Base-by-base conservation (phyloP, 2,113 vertebrate genomes). In the Rana temporaria region DNA sequence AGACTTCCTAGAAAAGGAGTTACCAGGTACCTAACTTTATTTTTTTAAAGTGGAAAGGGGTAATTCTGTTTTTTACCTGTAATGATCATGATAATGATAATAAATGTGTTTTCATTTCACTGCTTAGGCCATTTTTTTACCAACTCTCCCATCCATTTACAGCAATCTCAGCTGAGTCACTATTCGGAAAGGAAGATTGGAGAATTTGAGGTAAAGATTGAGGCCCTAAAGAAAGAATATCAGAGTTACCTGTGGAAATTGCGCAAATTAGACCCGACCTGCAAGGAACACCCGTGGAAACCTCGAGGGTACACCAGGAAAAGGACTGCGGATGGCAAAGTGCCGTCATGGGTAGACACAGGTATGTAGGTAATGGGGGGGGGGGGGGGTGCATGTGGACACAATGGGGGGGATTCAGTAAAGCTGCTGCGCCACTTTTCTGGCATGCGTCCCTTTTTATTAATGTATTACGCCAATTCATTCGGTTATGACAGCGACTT, bases 121-220 rank as follows among this genome's bases (percentile, higher is more conserved):
- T 12, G 11, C 12, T 48, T 62, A 62, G 9, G 20, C 7, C 59
- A n/a, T n/a, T n/a, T n/a, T 8, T 12, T n/a, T 1, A n/a, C 59
- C 11, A 62, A 62, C 38, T 16, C 0, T 5, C 4, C 53, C 1
- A 7, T 64, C 42, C 55, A 6, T 64, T 32, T 42, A 7, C 68
- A 95, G 94, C 94, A 94, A 82, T 94, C 92, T 5, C 94, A 95
- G 87, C 88, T 95, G 48, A 83, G 90, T 48, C 94, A 95, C 81
- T 94, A 95, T 72, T 93, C 94, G 0, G 93, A 95, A 85, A 91
- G 94, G 84, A 95, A 95, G 85, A 95, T 95, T 12, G 85, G 89
- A 0, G 92, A 94, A 86, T 94, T 95, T 42, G 90, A 92, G 74
- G 85, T 87, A 20, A 89, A 85, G 67, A 91, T 95, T 1, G 90